phyloP scores from a whole-genome alignment of 2,797 vertebrate genomes.

The Forpus xanthops region DNA sequence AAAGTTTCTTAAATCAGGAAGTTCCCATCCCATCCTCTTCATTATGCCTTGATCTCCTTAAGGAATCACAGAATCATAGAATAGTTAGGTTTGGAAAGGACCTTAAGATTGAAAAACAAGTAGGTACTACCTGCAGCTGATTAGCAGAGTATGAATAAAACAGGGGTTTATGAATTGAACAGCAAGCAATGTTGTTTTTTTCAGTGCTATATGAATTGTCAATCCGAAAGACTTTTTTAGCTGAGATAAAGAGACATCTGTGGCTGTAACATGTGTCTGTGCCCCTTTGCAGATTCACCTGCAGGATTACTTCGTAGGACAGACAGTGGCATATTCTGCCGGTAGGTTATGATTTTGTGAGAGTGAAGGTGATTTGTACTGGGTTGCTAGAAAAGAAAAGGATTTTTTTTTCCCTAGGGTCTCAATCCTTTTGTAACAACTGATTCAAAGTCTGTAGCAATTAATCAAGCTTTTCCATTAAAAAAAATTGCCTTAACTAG shows the following conservation, averaged over 20 bases:
- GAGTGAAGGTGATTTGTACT: neutral
- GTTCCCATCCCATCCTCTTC: neutral
- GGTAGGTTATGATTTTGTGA: neutral
- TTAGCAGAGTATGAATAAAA: neutral
- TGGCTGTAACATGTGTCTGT: neutral
- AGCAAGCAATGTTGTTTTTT: neutral
- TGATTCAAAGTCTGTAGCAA: neutral
- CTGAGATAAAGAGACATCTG: neutral
- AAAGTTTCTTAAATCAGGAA: neutral
- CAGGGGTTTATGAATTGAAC: neutral
- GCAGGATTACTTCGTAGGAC: neutral
- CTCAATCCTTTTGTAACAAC: neutral
- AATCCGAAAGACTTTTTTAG: neutral
- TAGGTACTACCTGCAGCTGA: neutral
- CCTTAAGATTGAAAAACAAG: neutral
- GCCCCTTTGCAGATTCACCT: neutral
- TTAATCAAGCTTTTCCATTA: neutral
- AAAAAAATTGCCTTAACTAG: neutral
- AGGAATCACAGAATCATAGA: neutral
- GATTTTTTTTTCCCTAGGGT: neutral
- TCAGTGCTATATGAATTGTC: neutral
- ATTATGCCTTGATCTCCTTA: neutral
- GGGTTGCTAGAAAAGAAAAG: neutral
- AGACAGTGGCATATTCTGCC: neutral
- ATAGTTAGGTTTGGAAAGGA: neutral